These are phyloP conservation scores for Steinernema khuongi DNA, from an alignment of 1,140 invertebrate species.

Conservation along the genomic window DNA sequence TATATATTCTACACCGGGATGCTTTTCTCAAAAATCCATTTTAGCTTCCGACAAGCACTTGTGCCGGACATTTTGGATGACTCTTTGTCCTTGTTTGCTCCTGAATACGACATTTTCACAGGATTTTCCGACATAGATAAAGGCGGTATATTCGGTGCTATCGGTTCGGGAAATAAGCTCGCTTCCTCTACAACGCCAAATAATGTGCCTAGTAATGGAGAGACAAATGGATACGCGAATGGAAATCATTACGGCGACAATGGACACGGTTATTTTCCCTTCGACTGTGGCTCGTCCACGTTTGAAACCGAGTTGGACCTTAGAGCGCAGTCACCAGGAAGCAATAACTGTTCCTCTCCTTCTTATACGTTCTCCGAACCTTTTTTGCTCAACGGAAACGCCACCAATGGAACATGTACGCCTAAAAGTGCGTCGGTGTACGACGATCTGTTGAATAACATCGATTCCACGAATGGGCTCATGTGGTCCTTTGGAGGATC, in stretches of 20 bases:
- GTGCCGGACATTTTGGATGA: too few species aligned
- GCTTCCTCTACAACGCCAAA: neutral
- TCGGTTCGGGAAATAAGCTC: slow-evolving; percentile 3
- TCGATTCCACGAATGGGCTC: neutral
- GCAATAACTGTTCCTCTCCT: neutral
- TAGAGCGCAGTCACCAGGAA: neutral
- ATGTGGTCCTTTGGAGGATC: neutral
- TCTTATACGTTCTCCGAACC: neutral
- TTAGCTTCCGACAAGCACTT: neutral
- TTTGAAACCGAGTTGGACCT: neutral
- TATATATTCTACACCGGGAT: too few species aligned
- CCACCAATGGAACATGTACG: neutral
- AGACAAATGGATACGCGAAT: neutral
- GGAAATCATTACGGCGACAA: neutral
- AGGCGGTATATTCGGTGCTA: neutral
- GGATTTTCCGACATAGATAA: neutral
- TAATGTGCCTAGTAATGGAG: neutral
- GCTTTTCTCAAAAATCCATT: too few species aligned
- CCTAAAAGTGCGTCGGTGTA: neutral
- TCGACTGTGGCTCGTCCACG: neutral
- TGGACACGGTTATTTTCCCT: neutral
- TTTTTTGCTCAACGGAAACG: neutral
- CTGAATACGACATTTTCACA: neutral
- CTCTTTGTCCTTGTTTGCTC: too few species aligned
- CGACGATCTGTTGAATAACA: neutral